Evolutionary conservation across 1,140 invertebrate species (phyloP).

Genomic region (Drosophila lini): DNA sequence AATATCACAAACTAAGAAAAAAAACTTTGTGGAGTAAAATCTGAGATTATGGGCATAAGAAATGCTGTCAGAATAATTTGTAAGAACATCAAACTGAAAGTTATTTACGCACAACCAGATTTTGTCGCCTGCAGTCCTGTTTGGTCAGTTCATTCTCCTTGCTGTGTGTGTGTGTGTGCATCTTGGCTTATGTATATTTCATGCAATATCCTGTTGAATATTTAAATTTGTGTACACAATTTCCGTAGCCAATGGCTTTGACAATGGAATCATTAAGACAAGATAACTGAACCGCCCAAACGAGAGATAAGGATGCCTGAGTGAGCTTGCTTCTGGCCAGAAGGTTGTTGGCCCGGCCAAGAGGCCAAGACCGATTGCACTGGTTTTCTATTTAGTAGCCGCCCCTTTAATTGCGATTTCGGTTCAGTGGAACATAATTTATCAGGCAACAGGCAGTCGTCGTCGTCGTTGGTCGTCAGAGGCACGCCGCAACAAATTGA

Average conservation of each 20-base stretch:
- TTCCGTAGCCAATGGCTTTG: conserved; percentile 76
- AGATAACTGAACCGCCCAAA: conserved; percentile 55
- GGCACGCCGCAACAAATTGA: conserved; percentile 74
- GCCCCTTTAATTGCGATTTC: conserved; percentile 54
- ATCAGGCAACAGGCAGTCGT: conserved; percentile 52
- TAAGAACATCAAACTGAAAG: conserved; percentile 54
- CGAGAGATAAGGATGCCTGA: conserved; percentile 66
- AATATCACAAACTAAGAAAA: neutral
- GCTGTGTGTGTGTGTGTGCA: conserved; percentile 31
- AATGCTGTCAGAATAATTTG: conserved; percentile 52
- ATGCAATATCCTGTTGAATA: conserved; percentile 82
- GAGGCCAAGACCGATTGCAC: conserved; percentile 22
- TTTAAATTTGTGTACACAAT: conserved; percentile 81
- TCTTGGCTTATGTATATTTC: conserved; percentile 64
- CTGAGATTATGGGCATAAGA: conserved; percentile 28
- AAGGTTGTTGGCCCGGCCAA: conserved; percentile 19
- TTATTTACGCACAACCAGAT: conserved; percentile 64
- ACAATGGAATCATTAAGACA: conserved; percentile 79
- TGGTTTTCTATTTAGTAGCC: conserved; percentile 53
- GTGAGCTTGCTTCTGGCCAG: conserved; percentile 19
- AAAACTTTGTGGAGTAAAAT: conserved; percentile 30
- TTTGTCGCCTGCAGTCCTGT: conserved; percentile 67
- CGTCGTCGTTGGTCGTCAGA: conserved; percentile 29
- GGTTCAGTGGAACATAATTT: conserved; percentile 63
- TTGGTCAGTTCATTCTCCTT: neutral